Conservation (phyloP, 2,113 vertebrate genomes). For the Montifringilla adamsi region DNA sequence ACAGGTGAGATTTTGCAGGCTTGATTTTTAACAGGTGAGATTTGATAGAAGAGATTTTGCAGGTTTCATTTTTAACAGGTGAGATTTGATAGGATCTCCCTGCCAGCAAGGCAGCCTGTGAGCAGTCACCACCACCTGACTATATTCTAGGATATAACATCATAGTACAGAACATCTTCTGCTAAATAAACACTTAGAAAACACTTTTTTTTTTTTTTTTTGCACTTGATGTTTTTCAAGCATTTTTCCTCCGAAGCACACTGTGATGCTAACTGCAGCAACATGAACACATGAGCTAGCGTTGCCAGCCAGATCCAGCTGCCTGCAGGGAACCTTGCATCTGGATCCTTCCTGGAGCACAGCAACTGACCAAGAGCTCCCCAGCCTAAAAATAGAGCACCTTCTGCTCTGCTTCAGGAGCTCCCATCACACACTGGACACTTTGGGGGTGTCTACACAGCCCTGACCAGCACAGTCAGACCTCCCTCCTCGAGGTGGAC, state of each 20-base stretch:
- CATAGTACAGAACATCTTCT: neutral
- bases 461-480: neutral
- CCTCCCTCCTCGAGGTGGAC: neutral
- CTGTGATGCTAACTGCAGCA: neutral
- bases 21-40: neutral
- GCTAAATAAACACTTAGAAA: slow-evolving; percentile 4
- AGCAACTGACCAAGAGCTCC: slow-evolving; percentile 33
- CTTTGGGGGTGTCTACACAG: neutral
- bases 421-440: slow-evolving; percentile 16
- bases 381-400: slow-evolving; percentile 69
- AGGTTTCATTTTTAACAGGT: neutral
- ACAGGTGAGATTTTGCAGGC: neutral
- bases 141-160: neutral
- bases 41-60: neutral
- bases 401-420: slow-evolving; percentile 66
- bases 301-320: slow-evolving; percentile 23
- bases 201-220: too few species aligned
- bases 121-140: neutral
- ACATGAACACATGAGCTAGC: neutral
- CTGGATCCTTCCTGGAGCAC: slow-evolving; percentile 35
- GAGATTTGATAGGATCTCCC: neutral
- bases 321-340: slow-evolving; percentile 48
- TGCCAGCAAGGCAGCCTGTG: neutral
- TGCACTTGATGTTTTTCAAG: neutral
- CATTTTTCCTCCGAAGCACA: neutral